Evolutionary conservation across 2,888 invertebrate genomes (phyloP), one percentile per base, ranked within the genome.

Genomic region (Glyphotaelius pellucidus): DNA sequence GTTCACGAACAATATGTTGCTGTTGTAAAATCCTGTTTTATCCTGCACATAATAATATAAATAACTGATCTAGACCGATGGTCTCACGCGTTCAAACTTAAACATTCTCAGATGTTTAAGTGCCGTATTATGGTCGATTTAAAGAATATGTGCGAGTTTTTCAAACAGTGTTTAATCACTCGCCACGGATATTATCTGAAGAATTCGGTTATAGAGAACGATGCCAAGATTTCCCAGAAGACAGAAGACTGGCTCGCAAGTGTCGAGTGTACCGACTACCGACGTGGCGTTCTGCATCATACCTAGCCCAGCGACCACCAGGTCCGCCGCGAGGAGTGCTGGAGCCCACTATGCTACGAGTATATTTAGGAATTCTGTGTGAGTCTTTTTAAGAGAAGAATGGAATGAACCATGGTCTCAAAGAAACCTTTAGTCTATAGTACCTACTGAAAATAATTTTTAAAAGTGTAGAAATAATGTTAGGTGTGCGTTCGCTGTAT

Each of bases 111-210:
- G 67, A 67, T 67, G 67, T 67, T 67, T n/a, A n/a, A 67, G 67
- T 67, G n/a, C n/a, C n/a, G 67, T n/a, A 67, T 67, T 67, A 67
- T 67, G 67, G 4, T 67, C 7, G 67, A 67, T 67, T 67, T 67
- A 25, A n/a, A 67, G 67, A 67, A 67, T 67, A n/a, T 67, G 67
- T 67, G 67, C 67, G 67, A 67, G 67, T 67, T 67, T 67, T 67
- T 67, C 67, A 67, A 67, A 67, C 67, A 67, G 67, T 67, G 67
- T 67, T 67, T n/a, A 67, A 67, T 67, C 67, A 67, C 67, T 67
- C 67, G 67, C 67, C 67, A 67, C 67, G 67, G 67, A 67, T 67
- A 67, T 67, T 67, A 67, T 67, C 67, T 67, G 5, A 25, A 67
- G 67, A 67, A 67, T 67, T 67, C n/a, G 67, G 67, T 67, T 67